These are phyloP conservation scores for Drosophila nr. perissopoda DNA, from an alignment of 2,888 invertebrate species.

Conservation along the genomic window DNA sequence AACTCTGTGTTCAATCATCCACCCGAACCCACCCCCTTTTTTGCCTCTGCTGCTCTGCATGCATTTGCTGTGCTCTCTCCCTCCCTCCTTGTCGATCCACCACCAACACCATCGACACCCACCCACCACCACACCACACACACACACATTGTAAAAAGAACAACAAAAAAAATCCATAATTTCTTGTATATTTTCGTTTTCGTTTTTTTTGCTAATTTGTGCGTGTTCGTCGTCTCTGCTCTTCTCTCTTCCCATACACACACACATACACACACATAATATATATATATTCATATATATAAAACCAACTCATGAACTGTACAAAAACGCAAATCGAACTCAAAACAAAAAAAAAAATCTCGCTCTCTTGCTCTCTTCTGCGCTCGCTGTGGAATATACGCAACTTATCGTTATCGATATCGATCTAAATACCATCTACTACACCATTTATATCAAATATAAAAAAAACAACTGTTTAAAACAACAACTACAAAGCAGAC, in stretches of 20 bases:
- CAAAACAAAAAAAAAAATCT: constrained; percentile 40
- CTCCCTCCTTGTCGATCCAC: constrained; percentile 47
- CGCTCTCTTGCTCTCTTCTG: constrained; percentile 78
- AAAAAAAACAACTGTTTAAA: constrained; percentile 18
- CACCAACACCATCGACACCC: constrained; percentile 40
- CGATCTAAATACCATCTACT: constrained; percentile 30
- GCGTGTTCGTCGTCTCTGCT: constrained; percentile 78
- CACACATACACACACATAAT: constrained; percentile 28
- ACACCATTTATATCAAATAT: constrained; percentile 34
- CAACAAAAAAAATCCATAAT: constrained; percentile 45
- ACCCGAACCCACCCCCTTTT: constrained; percentile 30
- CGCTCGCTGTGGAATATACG: constrained; percentile 71
- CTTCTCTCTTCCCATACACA: constrained; percentile 75
- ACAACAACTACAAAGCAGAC: constrained; percentile 74
- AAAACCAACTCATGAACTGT: constrained; percentile 64
- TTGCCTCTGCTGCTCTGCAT: constrained; percentile 50
- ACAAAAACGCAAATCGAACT: constrained; percentile 62
- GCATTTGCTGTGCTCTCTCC: constrained; percentile 39
- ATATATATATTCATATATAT: constrained; percentile 23
- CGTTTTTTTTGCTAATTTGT: constrained; percentile 73
- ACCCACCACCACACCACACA: constrained; percentile 19
- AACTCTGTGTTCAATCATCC: constrained; percentile 41
- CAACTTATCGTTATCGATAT: constrained; percentile 44
- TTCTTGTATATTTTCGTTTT: constrained; percentile 65
- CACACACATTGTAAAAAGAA: constrained; percentile 59